Conservation (phyloP, 2,113 vertebrate genomes). For the Ascaphus truei region DNA sequence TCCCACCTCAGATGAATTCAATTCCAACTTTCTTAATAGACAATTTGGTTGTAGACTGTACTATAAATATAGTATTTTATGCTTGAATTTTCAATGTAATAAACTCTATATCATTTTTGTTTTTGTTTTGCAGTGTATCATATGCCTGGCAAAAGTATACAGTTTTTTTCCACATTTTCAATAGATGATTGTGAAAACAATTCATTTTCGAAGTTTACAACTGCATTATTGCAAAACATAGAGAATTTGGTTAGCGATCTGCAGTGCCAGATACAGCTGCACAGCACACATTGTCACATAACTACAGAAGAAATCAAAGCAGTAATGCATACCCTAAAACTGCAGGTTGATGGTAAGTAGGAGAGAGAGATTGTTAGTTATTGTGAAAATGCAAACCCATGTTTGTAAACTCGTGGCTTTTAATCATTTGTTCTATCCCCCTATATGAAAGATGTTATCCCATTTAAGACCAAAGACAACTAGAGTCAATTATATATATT, state of each 20-base stretch:
- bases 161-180: constrained; percentile 18
- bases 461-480: no score
- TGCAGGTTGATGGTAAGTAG: constrained; percentile 27
- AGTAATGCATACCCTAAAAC: neutral
- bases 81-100: no score
- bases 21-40: no score
- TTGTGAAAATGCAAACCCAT: no score
- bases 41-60: no score
- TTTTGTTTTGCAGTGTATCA: constrained; percentile 22
- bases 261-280: neutral
- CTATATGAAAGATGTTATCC: no score
- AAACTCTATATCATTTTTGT: neutral
- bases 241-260: neutral
- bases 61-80: no score
- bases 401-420: no score
- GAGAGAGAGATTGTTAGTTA: no score
- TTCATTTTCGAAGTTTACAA: constrained; percentile 5
- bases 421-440: no score
- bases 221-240: constrained; percentile 10
- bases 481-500: no score
- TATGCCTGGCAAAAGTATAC: constrained; percentile 15
- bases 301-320: neutral
- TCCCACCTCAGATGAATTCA: no score
- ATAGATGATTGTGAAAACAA: constrained; percentile 21
- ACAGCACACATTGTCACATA: neutral